A percentile compares a stretch with the other conserved stretches of the same genome.
These are phyloP conservation scores for Pteropus rufus DNA, from an alignment of 2,797 vertebrate genomes.

Conservation along the genomic window DNA sequence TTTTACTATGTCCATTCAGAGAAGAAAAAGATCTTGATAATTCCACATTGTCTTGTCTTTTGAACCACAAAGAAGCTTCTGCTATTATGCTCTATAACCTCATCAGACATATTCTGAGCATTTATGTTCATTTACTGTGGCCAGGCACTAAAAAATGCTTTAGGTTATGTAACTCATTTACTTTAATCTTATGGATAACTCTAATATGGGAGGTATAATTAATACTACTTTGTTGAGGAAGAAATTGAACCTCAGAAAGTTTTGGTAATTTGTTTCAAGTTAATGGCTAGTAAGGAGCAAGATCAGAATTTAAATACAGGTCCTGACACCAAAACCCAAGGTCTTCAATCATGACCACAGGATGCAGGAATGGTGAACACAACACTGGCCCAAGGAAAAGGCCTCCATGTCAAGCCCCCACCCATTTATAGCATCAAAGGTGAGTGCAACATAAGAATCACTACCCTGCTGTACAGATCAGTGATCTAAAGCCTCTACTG, in stretches of 20 bases:
- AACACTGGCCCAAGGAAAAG: background rate
- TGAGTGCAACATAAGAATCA: background rate
- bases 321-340: background rate
- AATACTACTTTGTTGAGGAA: background rate
- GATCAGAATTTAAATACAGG: background rate
- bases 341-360: background rate
- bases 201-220: background rate
- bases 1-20: background rate
- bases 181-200: background rate
- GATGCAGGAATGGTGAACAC: background rate
- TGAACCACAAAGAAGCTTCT: background rate
- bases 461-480: background rate
- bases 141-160: background rate
- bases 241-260: background rate
- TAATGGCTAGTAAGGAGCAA: background rate
- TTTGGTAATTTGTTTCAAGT: background rate
- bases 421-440: background rate
- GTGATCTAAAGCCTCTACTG: background rate
- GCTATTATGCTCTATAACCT: background rate
- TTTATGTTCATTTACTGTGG: background rate
- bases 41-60: background rate
- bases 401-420: background rate
- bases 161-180: background rate
- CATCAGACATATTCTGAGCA: background rate
- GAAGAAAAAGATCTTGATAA: background rate